Percentiles rank a stretch among this genome's conserved stretches.
phyloP scores from a whole-genome alignment of 2,113 vertebrate species.

The Puffinus mauretanicus region DNA sequence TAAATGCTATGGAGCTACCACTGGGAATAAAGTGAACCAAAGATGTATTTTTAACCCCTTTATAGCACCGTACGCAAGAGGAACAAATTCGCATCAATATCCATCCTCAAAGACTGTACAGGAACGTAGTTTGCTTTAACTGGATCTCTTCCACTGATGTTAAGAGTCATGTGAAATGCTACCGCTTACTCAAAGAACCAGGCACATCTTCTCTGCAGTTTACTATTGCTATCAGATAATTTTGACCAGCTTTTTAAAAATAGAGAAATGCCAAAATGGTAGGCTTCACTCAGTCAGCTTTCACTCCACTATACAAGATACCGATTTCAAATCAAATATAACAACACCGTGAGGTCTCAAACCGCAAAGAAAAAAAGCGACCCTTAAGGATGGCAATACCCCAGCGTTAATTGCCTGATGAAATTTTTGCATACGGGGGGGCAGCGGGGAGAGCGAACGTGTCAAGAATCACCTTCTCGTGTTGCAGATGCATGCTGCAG shows the following conservation, averaged over 20 bases:
- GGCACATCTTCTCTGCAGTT: not conserved
- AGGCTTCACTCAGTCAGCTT: not conserved
- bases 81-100: not conserved
- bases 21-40: slow-evolving; percentile 57
- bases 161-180: not conserved
- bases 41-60: slow-evolving; percentile 64
- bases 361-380: not conserved
- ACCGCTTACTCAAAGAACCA: not conserved
- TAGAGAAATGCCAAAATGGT: not conserved
- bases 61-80: not conserved
- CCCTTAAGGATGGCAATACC: not conserved
- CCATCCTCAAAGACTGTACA: not conserved
- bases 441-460: not conserved
- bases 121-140: not conserved
- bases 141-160: not conserved
- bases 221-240: not conserved
- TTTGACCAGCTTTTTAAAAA: not conserved
- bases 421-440: not conserved
- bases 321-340: not conserved
- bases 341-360: not conserved
- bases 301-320: not conserved
- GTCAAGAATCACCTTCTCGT: slow-evolving; percentile 1
- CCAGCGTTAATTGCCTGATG: not conserved
- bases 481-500: slow-evolving; percentile 38
- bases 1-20: slow-evolving; percentile 44